phyloP scores from a whole-genome alignment of 2,888 invertebrate genomes.

The Caradrina clavipalpis region DNA sequence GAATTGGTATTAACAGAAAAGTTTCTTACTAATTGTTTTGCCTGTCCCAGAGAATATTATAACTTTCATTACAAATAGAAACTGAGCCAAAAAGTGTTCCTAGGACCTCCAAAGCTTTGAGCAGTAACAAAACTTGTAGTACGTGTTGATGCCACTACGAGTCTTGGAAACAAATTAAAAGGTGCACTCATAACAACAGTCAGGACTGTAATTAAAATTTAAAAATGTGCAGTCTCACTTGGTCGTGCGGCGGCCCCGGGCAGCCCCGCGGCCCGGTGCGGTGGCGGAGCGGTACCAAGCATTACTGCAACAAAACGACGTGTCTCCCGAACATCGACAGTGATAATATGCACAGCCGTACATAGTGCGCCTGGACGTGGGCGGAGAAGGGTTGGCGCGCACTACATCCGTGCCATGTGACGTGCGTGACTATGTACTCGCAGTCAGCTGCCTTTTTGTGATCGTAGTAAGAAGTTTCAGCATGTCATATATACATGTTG shows the following conservation, averaged over 20 bases:
- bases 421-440: background rate
- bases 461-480: no score
- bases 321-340: slow-evolving; percentile 18
- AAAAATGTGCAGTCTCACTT: slow-evolving; percentile 24
- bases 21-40: background rate
- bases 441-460: no score
- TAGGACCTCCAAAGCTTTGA: background rate
- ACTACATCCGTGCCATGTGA: background rate
- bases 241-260: background rate
- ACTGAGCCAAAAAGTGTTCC: background rate
- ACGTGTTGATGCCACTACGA: background rate
- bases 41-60: no score
- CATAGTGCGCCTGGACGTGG: slow-evolving; percentile 1
- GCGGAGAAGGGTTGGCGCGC: background rate
- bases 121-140: background rate
- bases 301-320: slow-evolving; percentile 10
- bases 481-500: no score
- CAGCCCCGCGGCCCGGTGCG: background rate
- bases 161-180: slow-evolving; percentile 5
- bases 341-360: slow-evolving; percentile 37
- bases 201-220: slow-evolving; percentile 49
- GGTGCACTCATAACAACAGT: background rate
- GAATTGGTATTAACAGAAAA: background rate
- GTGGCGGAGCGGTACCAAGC: slow-evolving; percentile 8
- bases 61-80: background rate